Base-by-base conservation (phyloP, 92 coral and sea anemone species). In the Metridium senile region DNA sequence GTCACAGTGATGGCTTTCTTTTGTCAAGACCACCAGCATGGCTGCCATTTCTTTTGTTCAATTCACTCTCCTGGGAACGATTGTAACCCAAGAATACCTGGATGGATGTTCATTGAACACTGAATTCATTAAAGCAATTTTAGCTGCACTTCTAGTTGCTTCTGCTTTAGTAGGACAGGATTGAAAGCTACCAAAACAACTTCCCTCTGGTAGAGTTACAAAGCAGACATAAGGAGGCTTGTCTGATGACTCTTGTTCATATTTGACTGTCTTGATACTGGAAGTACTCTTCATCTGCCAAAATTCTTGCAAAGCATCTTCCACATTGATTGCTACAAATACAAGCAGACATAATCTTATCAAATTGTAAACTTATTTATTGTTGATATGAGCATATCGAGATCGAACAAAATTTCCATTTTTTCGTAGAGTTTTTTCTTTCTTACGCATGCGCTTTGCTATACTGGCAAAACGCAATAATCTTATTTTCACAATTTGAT, bases 21-120 rank as follows among this genome's bases (percentile, higher is more conserved):
- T n/a, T n/a, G n/a, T n/a, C n/a, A n/a, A n/a, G n/a, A n/a, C n/a
- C n/a, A n/a, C n/a, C n/a, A n/a, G n/a, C n/a, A n/a, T n/a, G n/a
- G n/a, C n/a, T n/a, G n/a, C n/a, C n/a, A n/a, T n/a, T n/a, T n/a
- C n/a, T n/a, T n/a, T n/a, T n/a, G n/a, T n/a, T n/a, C n/a, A n/a
- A n/a, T n/a, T n/a, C n/a, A n/a, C n/a, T n/a, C n/a, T n/a, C n/a
- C n/a, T n/a, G n/a, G n/a, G n/a, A n/a, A n/a, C n/a, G n/a, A n/a
- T n/a, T n/a, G n/a, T n/a, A n/a, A n/a, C n/a, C 49, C 49, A 39
- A 39, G 13, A 39, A 39, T 39, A 87, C 98, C 98, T 90, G 26
- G 98, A 90, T 11, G 96, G 98, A 66, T 93, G 98, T 78, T 93
- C 98, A 62, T 93, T 90, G 34, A 93, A 90, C 75, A 93, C 98